Evolutionary conservation across 1,140 invertebrate genomes (phyloP).

Genomic region (Brachionus koreanus): DNA sequence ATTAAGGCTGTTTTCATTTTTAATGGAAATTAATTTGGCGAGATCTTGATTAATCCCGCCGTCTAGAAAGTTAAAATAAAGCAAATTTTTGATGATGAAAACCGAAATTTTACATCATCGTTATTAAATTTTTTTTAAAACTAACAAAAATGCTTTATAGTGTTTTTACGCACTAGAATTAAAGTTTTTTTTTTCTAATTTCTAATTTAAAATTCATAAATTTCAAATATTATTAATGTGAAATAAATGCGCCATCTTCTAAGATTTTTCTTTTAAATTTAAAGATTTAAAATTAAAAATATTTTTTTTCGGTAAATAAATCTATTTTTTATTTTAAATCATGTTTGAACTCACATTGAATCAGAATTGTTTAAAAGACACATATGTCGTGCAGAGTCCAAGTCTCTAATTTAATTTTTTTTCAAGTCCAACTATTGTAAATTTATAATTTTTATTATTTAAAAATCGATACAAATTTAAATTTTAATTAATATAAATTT

Average conservation of each 20-base stretch:
- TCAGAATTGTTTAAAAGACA: too few relatives aligned
- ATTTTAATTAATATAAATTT: too few relatives aligned
- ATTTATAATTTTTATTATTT: too few relatives aligned
- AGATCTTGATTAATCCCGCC: conserved; percentile 26
- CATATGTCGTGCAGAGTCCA: too few relatives aligned
- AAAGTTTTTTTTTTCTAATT: not conserved
- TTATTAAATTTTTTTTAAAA: not conserved
- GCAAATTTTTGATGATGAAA: conserved; percentile 42
- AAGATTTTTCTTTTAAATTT: not conserved
- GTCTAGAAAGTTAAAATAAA: conserved; percentile 45
- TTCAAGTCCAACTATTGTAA: too few relatives aligned
- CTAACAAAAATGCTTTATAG: not conserved
- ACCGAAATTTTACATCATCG: conserved; percentile 19
- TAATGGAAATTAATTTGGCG: not conserved
- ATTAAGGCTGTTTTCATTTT: not conserved
- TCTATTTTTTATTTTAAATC: too few relatives aligned
- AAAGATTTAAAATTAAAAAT: too few relatives aligned
- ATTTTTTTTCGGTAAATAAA: too few relatives aligned
- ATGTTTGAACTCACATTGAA: too few relatives aligned
- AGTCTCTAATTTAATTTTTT: too few relatives aligned
- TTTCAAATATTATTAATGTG: not conserved
- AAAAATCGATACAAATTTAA: too few relatives aligned
- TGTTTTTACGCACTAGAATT: conserved; percentile 40
- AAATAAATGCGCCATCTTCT: not conserved
- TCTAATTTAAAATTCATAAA: not conserved